Evolutionary conservation across 2,113 vertebrate genomes (phyloP), one percentile per base, ranked within the genome.

Genomic region (Macrotis lagotis): DNA sequence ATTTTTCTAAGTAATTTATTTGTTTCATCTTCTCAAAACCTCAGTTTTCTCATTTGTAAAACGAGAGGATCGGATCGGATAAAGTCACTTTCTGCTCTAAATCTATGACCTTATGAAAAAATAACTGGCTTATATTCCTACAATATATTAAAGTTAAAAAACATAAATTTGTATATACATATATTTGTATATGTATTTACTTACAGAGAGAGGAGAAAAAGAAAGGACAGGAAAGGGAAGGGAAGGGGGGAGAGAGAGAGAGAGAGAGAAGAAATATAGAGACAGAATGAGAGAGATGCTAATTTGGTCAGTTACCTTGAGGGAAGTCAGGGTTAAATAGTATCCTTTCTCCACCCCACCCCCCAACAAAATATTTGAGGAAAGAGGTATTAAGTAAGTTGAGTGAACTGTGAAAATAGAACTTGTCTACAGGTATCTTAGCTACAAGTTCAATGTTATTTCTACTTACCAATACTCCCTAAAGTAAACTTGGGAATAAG

Each of bases 1-100:
- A 53, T 19, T 37, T 93, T n/a, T n/a, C n/a, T 49, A 52, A 50
- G 66, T 11, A 90, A 53, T 90, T 91, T 48, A 51, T 92, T 94
- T 93, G 53, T 55, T 52, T 52, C 51, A 22, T 52, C 3, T 48
- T 92, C 74, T 25, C 8, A 88, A 22, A 93, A n/a, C 24, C 50
- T 92, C 28, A 47, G 50, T 24, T 12, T 44, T 88, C 48, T 83
- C 16, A 0, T 31, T 89, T 93, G 50, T 89, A 47, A 90, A 95
- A 48, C 22, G 0, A 50, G 31, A 66, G 11, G 59, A 59, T 59
- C 31, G 28, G 28, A 37, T 66, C 22, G 22, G 50, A 50, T 59
- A 31, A 59, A 59, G 53, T 66, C 3, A 11, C 31, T 37, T 66
- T 16, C 59, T 66, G 31, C 55, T 66, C 37, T 66, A 66, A 66